Evolutionary conservation across 2,797 vertebrate genomes (phyloP).

Genomic region (Crypturellus tataupa): DNA sequence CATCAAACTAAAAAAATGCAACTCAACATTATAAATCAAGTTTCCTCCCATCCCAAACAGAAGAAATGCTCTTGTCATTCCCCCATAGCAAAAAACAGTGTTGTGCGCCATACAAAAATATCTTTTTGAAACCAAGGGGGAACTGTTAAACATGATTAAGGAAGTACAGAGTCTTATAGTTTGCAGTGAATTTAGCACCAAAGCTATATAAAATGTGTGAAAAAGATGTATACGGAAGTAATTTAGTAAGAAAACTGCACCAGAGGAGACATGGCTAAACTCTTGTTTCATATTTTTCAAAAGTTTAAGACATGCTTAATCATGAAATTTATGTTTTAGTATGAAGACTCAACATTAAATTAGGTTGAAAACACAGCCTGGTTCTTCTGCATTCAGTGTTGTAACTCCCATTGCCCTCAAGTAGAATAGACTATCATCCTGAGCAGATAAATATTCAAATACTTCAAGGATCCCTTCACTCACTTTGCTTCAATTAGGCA

Average conservation of each 20-base stretch:
- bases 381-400: not conserved
- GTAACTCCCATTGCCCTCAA: not conserved
- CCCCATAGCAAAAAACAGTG: not conserved
- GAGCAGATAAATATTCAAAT: not conserved
- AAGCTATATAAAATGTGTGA: not conserved
- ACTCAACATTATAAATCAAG: not conserved
- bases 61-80: not conserved
- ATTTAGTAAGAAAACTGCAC: not conserved
- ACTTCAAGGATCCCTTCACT: not conserved
- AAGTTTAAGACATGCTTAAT: not conserved
- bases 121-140: not conserved
- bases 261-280: not conserved
- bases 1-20: not conserved
- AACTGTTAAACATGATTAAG: not conserved
- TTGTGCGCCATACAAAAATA: not conserved
- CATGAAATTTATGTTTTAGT: not conserved
- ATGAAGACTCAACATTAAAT: not conserved
- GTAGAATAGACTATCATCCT: fast-evolving
- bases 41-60: not conserved
- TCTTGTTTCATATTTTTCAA: not conserved
- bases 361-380: not conserved
- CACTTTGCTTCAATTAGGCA: not conserved
- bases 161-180: not conserved
- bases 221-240: not conserved
- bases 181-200: not conserved